These are phyloP conservation scores for Seriola rivoliana DNA, from an alignment of 2,113 vertebrate genomes.

Conservation along the genomic window DNA sequence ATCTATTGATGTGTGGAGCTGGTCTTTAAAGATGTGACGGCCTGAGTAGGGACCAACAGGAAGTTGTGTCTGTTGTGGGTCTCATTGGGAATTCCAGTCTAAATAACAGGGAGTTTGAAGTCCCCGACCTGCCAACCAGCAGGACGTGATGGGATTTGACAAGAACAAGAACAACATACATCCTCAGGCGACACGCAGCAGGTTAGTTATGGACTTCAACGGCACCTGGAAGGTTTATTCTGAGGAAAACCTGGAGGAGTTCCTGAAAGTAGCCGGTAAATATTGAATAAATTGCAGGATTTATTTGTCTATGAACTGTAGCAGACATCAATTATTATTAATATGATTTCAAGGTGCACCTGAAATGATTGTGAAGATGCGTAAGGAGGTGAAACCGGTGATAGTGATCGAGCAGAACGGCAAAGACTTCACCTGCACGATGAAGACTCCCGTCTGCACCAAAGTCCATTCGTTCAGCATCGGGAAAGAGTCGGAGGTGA, in stretches of 20 bases:
- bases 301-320: accelerated
- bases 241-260: conserved; percentile 87
- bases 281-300: neutral
- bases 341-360: conserved; percentile 78
- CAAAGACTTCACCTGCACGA: conserved; percentile 84
- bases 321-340: accelerated
- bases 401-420: conserved; percentile 88
- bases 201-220: conserved; percentile 82
- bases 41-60: neutral
- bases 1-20: neutral
- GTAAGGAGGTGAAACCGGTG: conserved; percentile 85
- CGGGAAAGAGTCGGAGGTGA: conserved; percentile 87
- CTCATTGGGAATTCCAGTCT: conserved; percentile 47
- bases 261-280: conserved; percentile 86
- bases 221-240: conserved; percentile 88
- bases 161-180: conserved; percentile 28
- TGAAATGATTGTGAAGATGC: conserved; percentile 84
- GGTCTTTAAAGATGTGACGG: neutral
- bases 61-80: neutral
- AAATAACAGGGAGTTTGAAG: conserved; percentile 75
- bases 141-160: neutral
- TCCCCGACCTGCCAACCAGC: conserved; percentile 75
- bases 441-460: conserved; percentile 85
- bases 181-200: conserved; percentile 24
- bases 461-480: conserved; percentile 84